Conservation (phyloP, 1,140 invertebrate species). For the Archegozetes longisetosus region DNA sequence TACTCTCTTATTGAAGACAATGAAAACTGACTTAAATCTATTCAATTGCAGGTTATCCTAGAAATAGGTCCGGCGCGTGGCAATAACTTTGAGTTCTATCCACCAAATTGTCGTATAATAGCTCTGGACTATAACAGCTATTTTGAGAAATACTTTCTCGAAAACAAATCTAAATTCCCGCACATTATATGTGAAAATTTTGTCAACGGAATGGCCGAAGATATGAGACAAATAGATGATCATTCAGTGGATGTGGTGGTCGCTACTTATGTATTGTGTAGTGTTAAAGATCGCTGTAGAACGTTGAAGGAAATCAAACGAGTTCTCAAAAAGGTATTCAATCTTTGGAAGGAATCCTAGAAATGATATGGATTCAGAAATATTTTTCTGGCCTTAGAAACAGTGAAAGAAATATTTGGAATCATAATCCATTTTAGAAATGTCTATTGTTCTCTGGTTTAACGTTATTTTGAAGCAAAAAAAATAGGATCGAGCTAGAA, state of each 20-base stretch:
- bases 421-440: no score
- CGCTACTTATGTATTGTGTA: slow-evolving; percentile 25
- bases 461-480: no score
- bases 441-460: no score
- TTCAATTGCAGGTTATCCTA: neutral
- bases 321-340: slow-evolving; percentile 20
- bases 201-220: slow-evolving; percentile 22
- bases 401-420: no score
- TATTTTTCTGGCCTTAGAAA: no score
- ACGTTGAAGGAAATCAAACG: slow-evolving; percentile 25
- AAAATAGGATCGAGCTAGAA: no score
- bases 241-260: slow-evolving; percentile 26
- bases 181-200: slow-evolving; percentile 19
- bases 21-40: no score
- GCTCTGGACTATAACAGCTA: neutral
- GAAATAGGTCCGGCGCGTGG: neutral
- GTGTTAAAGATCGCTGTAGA: slow-evolving; percentile 21
- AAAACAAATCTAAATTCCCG: neutral
- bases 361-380: no score
- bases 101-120: neutral
- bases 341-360: no score
- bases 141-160: neutral
- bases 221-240: slow-evolving; percentile 21
- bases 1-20: no score
- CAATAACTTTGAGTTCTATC: neutral